These are phyloP conservation scores for Melitaea cinxia DNA, from an alignment of 1,140 invertebrate species.

Conservation along the genomic window DNA sequence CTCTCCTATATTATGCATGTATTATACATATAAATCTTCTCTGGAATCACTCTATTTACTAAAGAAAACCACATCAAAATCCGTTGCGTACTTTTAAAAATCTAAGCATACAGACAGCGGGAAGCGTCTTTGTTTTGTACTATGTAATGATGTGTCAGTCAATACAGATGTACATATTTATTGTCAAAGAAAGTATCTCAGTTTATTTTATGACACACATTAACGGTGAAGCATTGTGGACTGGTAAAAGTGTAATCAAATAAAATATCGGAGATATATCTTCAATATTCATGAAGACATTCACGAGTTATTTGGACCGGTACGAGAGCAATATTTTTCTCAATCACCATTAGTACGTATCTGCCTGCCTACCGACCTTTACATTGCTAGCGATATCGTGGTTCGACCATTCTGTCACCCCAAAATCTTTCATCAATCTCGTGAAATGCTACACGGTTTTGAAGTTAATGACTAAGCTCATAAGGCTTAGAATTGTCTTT, in stretches of 20 bases:
- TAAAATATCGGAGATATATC: conserved; percentile 69
- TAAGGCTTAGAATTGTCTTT: conserved; percentile 42
- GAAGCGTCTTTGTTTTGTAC: too few relatives aligned
- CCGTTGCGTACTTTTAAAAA: too few relatives aligned
- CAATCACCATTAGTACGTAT: conserved; percentile 81
- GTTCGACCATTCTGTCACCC: conserved; percentile 51
- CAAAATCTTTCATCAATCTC: conserved; percentile 58
- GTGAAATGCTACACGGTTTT: conserved; percentile 32
- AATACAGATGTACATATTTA: neutral
- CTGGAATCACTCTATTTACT: too few relatives aligned
- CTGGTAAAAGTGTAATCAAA: conserved; percentile 65
- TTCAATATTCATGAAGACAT: conserved; percentile 81
- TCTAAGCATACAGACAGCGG: too few relatives aligned
- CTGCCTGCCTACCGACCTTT: conserved; percentile 69
- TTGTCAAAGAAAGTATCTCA: neutral
- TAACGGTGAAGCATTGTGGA: conserved; percentile 49
- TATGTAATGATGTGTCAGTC: neutral
- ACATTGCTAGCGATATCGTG: conserved; percentile 58
- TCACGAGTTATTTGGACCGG: conserved; percentile 66
- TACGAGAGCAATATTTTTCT: conserved; percentile 76
- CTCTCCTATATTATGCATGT: too few relatives aligned
- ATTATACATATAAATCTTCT: too few relatives aligned
- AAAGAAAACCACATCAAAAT: too few relatives aligned
- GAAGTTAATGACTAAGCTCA: conserved; percentile 19
- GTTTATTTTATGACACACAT: conserved; percentile 53